Base-by-base conservation (phyloP, 2,888 invertebrate genomes). In the Amphimallon solstitiale region DNA sequence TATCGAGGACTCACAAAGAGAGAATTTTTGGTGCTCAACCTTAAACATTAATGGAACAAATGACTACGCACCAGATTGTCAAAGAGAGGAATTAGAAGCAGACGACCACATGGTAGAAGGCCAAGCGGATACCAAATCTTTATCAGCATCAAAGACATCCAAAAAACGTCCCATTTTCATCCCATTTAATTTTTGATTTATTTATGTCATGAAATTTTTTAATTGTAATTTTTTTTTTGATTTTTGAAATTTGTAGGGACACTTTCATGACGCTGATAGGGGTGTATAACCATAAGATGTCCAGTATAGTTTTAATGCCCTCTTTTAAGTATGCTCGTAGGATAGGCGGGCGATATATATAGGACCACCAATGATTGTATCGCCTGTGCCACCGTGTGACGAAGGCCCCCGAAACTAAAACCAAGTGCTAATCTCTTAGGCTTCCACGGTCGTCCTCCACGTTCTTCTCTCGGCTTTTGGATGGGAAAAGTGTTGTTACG, bases 131-230 rank as follows among this genome's bases (percentile, higher is more conserved):
- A n/a, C n/a, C n/a, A n/a, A n/a, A n/a, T n/a, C n/a, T n/a, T n/a
- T n/a, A n/a, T n/a, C n/a, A n/a, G 29, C 29, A 5, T 9, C 9
- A 7, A 43, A 43, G 43, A 59, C 34, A 43, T 29, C 10, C 43
- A 43, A 59, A 43, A 59, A 43, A 29, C 43, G 43, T 59, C 17
- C 12, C 3, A 14, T 10, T 59, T 15, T 9, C 29, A 35, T 17
- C 40, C 56, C 43, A 43, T 38, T 45, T 63, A 35, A 48, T 46
- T 64, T 56, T 35, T 34, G 40, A 34, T 68, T 66, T 63, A 63
- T 34, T 65, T 61, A 54, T 66, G 45, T 68, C 60, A 43, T 61
- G 61, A 56, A 63, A 37, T 38, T 68, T 60, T 19, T 51, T 37
- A 48, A 49, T 49, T 59, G 38, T 65, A 65, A 66, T 49, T 59